These are phyloP conservation scores for Nezara viridula DNA, from an alignment of 2,888 invertebrate species.

Conservation along the genomic window DNA sequence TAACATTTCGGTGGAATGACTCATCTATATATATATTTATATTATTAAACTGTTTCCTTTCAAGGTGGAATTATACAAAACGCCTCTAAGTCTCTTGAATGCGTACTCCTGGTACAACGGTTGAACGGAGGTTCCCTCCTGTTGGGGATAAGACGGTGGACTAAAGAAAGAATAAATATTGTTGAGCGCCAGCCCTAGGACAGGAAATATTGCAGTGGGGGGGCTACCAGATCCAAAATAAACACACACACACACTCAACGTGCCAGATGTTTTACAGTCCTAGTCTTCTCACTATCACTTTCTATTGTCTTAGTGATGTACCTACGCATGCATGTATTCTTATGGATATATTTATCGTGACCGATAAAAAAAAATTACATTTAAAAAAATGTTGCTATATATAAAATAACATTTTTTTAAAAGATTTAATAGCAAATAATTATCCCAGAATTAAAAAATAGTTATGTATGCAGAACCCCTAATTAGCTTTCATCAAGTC, in stretches of 20 bases:
- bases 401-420: no score
- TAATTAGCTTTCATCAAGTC: no score
- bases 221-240: conserved; percentile 39
- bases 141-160: neutral
- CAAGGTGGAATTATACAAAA: neutral
- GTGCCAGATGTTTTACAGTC: conserved; percentile 53
- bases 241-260: conserved; percentile 16
- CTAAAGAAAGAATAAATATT: neutral
- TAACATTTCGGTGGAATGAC: neutral
- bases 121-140: neutral
- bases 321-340: neutral
- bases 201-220: conserved; percentile 22
- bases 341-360: no score
- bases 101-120: neutral
- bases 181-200: neutral
- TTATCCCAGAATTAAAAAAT: no score
- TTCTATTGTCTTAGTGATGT: neutral
- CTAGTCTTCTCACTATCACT: neutral
- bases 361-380: no score
- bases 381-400: no score
- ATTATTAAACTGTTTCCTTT: neutral
- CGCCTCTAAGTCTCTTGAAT: neutral
- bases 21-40: no score
- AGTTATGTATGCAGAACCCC: no score
- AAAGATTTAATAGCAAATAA: no score